Base-by-base conservation (phyloP, 1,140 invertebrate genomes). In the Brachionus asplanchnoidis region DNA sequence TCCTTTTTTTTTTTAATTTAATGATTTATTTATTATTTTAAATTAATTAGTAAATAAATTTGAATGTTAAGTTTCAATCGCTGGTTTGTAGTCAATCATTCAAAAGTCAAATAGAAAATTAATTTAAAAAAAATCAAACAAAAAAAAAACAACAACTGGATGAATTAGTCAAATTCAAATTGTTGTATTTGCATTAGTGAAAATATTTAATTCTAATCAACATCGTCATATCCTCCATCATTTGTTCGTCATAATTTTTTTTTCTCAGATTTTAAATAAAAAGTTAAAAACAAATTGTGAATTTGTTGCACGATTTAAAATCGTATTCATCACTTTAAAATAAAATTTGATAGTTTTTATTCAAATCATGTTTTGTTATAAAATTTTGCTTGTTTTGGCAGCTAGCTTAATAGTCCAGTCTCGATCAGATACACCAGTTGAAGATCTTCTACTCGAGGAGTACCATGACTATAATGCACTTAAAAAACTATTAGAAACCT, bases 261-360 rank as follows among this genome's bases (percentile, higher is more conserved):
- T 70, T 70, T 70, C 26, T 70, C 26, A 36, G 36, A 36, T 32
- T 70, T 70, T 70, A 32, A 5, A 36, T 3, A 17, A 70, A 65
- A 11, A 23, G 12, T 20, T 65, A 65, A 23, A 70, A 70, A 70
- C 12, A 36, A 70, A 40, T n/a, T 36, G 3, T n/a, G 5, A 70
- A 70, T 36, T 70, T 70, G 66, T 70, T 70, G 66, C 66, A 70
- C 66, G 66, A 70, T 70, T 70, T 60, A 60, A 60, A 60, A 60
- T 60, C n/a, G 8, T 23, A 60, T 60, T 60, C 53, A 20, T 60
- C 53, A 26, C 11, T 11, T 20, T 8, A 60, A 17, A 26, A 60
- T 26, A 60, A n/a, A 17, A 20, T 8, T 20, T 60, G 17, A 20
- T 60, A 60, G 17, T 60, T 60, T 60, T 20, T 60, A 60, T n/a